Conservation (phyloP, 2,797 vertebrate genomes). For the Tiaroga cobitis region DNA sequence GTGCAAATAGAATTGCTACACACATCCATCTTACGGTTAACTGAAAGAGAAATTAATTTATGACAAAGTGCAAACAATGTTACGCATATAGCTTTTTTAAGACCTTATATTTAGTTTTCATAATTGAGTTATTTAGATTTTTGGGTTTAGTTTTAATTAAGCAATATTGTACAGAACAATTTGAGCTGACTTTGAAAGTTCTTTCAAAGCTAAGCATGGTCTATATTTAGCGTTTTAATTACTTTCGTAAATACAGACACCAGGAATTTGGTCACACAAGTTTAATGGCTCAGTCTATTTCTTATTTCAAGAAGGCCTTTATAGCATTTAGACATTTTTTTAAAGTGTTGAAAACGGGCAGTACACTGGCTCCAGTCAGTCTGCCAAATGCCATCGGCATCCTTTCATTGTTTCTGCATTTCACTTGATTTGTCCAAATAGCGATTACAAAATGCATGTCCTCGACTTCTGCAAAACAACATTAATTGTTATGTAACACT, state of each 20-base stretch:
- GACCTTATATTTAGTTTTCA: background rate
- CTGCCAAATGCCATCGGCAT: conserved; percentile 71
- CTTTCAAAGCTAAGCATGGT: conserved; percentile 21
- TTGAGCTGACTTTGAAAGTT: background rate
- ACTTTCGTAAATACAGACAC: conserved; percentile 52
- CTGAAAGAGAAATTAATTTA: background rate
- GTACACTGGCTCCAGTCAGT: conserved; percentile 71
- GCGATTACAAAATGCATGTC: conserved; percentile 44
- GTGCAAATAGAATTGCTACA: background rate
- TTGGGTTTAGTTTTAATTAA: background rate
- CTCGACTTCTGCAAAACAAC: conserved; percentile 27
- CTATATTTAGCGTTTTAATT: conserved; percentile 43
- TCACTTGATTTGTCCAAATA: conserved; percentile 63
- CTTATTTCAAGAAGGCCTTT: conserved; percentile 70
- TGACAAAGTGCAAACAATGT: background rate
- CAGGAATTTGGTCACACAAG: conserved; percentile 36
- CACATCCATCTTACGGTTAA: background rate
- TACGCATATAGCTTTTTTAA: background rate
- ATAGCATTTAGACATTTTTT: conserved; percentile 70
- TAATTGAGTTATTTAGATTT: background rate
- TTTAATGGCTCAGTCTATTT: conserved; percentile 44
- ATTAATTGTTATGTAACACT: conserved; percentile 31
- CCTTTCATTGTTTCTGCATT: conserved; percentile 72
- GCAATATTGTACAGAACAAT: background rate
- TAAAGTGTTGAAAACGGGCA: conserved; percentile 68